phyloP scores from a whole-genome alignment of 2,888 invertebrate genomes.

The Leptura quadrifasciata region DNA sequence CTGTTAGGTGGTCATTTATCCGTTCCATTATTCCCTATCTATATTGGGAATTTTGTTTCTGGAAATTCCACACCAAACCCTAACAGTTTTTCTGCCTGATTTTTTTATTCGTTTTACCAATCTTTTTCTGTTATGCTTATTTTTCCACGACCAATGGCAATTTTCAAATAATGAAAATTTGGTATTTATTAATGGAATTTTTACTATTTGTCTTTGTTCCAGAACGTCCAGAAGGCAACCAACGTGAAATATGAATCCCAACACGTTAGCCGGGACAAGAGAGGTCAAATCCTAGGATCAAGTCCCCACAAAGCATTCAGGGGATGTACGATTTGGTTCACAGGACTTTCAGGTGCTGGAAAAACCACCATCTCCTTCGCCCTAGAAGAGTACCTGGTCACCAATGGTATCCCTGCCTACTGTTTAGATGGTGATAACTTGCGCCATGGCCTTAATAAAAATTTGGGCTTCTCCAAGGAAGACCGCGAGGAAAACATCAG shows the following conservation, averaged over 20 bases:
- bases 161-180: no score
- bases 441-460: constrained; percentile 91
- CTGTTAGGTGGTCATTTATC: no score
- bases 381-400: constrained; percentile 92
- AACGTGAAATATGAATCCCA: constrained; percentile 95
- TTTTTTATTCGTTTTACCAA: no score
- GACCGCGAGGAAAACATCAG: constrained; percentile 98
- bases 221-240: constrained; percentile 77
- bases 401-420: constrained; percentile 91
- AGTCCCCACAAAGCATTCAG: constrained; percentile 86
- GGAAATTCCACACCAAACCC: no score
- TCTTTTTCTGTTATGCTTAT: no score
- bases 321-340: constrained; percentile 97
- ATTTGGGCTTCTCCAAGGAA: constrained; percentile 92
- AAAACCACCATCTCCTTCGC: constrained; percentile 98
- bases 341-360: constrained; percentile 92
- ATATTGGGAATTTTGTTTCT: no score
- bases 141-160: no score
- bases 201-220: constrained; percentile 73
- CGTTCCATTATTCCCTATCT: no score
- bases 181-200: background rate
- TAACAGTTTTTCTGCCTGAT: no score
- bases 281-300: constrained; percentile 89
- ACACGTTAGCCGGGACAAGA: constrained; percentile 91
- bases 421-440: constrained; percentile 98